Evolutionary conservation across 2,797 vertebrate species (phyloP).

Genomic region (Hypotaenidia philippensis): DNA sequence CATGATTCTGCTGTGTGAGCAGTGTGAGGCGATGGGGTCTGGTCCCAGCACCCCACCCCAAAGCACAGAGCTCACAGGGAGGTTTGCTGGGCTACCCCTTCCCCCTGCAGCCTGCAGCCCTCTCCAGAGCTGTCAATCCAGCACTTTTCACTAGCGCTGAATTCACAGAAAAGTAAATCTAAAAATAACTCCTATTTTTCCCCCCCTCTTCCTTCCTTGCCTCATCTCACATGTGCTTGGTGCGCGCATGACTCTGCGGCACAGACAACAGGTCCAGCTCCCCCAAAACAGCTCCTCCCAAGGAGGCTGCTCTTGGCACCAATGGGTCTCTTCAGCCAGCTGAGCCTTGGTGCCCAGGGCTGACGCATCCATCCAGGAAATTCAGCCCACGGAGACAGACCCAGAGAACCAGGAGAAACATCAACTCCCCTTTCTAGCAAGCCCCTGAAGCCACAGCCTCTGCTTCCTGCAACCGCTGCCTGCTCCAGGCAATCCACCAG

Average conservation of each 20-base stretch:
- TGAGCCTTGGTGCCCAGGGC: background rate
- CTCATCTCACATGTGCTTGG: conserved; percentile 20
- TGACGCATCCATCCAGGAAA: background rate
- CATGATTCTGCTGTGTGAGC: fast-evolving
- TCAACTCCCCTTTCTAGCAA: background rate
- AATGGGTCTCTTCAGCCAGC: background rate
- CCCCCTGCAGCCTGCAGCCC: background rate
- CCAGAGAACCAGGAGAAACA: background rate
- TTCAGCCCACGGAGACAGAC: background rate
- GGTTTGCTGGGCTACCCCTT: background rate
- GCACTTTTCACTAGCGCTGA: conserved; percentile 42
- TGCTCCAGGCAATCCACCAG: background rate
- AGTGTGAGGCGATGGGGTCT: background rate
- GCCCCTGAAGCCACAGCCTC: background rate
- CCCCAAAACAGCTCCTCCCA: background rate
- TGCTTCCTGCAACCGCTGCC: background rate
- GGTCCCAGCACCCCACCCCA: background rate
- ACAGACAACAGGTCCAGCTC: conserved; percentile 17
- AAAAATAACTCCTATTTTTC: conserved; percentile 44
- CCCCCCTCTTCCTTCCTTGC: background rate
- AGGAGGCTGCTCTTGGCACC: background rate
- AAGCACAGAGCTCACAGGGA: fast-evolving
- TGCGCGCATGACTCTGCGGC: background rate
- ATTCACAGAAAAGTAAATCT: conserved; percentile 64
- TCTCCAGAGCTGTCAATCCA: conserved; percentile 47